phyloP scores from a whole-genome alignment of 2,888 invertebrate species.

The Acanthoscelides obtectus region DNA sequence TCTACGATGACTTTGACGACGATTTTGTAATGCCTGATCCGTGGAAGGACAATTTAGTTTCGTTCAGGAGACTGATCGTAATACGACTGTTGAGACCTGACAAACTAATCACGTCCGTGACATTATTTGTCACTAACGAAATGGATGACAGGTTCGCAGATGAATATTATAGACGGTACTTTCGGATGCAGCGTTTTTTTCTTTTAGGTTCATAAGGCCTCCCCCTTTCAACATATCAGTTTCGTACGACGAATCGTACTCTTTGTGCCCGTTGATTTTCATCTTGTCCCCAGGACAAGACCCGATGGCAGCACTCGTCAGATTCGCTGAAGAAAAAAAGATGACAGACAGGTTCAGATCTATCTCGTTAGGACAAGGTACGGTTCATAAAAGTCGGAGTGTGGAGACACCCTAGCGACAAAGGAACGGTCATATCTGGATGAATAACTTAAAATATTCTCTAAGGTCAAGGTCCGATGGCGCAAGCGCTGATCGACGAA shows the following conservation, averaged over 20 bases:
- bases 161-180: not conserved
- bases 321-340: conserved; percentile 72
- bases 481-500: conserved; percentile 63
- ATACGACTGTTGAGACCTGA: conserved; percentile 71
- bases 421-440: too few relatives aligned
- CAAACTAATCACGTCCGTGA: conserved; percentile 63
- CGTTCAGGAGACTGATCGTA: conserved; percentile 69
- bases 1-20: conserved; percentile 65
- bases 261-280: conserved; percentile 71
- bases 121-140: conserved; percentile 59
- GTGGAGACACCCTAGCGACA: too few relatives aligned
- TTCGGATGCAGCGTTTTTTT: too few relatives aligned
- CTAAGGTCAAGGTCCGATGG: conserved; percentile 67
- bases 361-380: conserved; percentile 75
- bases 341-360: conserved; percentile 58
- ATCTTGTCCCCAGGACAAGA: conserved; percentile 79
- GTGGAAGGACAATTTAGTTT: conserved; percentile 58
- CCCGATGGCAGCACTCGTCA: conserved; percentile 72
- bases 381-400: too few relatives aligned
- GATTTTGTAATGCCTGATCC: conserved; percentile 56
- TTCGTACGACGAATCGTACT: conserved; percentile 72
- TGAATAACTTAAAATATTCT: too few relatives aligned
- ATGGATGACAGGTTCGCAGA: conserved; percentile 56
- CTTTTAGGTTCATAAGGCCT: conserved; percentile 58
- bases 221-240: conserved; percentile 75